Evolutionary conservation across 2,888 invertebrate genomes (phyloP), one percentile per base, ranked within the genome.

Genomic region (Heterodera filipjevi): DNA sequence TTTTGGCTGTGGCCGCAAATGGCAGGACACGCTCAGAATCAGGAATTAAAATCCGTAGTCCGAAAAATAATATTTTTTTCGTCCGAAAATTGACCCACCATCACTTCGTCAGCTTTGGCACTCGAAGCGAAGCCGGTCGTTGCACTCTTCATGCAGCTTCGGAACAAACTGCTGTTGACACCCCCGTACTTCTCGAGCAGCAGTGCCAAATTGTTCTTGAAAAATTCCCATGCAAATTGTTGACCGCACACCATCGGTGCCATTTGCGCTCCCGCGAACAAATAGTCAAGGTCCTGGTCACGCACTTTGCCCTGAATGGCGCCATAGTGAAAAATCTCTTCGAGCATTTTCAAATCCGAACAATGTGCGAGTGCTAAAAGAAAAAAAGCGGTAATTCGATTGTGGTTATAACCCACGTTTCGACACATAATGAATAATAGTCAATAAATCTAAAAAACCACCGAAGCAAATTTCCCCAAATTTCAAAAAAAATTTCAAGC

Each of bases 291-390:
- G 72, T 87, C 87, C 72, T 88, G 88, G 49, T 84, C 76, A 19
- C 86, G 84, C n/a, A 88, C 84, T 77, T 87, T 88, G 76, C 84
- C 85, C 46, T 87, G 77, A 53, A 79, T 81, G 74, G 87, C 79
- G 19, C 84, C 85, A 70, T 86, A n/a, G n/a, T 87, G 12, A 80
- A 85, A 88, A 53, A 86, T 80, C 22, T 82, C 76, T 8, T 83
- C 81, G 27, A 86, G 79, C 16, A 79, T 27, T 30, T 71, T 77
- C 22, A 59, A 16, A 30, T 79, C 77, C 10, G 79, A 64, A 33
- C 77, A 78, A 12, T 79, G 77, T 2, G 49, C 71, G 22, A 79
- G 59, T 16, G 79, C 76, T 72, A n/a, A n/a, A n/a, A n/a, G n/a
- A n/a, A n/a, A n/a, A n/a, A n/a, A n/a, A n/a, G n/a, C n/a, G n/a